phyloP scores from a whole-genome alignment of 2,113 vertebrate species.

The Suricata suricatta region DNA sequence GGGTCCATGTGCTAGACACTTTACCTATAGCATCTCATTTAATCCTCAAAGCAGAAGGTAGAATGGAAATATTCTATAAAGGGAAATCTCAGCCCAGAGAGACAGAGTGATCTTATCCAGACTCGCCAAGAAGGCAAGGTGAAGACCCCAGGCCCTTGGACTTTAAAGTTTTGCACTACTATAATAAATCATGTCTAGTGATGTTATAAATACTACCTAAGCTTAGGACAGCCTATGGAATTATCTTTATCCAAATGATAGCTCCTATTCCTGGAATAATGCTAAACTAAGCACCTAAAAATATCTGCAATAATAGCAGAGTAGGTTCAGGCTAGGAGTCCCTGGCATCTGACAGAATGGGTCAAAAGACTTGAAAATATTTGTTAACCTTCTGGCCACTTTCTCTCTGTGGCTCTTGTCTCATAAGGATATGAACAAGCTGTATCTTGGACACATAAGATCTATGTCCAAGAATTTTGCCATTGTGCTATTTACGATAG shows the following conservation, averaged over 20 bases:
- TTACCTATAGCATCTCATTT: not conserved
- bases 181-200: not conserved
- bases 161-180: not conserved
- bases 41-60: not conserved
- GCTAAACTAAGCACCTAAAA: not conserved
- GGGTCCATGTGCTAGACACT: not conserved
- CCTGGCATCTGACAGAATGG: not conserved
- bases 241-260: not conserved
- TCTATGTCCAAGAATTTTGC: not conserved
- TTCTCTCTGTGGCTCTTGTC: not conserved
- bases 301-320: not conserved
- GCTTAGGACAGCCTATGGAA: not conserved
- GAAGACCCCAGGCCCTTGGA: not conserved
- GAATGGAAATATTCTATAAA: not conserved
- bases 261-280: conserved; percentile 14
- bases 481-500: not conserved
- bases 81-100: not conserved
- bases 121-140: not conserved
- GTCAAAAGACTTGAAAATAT: not conserved
- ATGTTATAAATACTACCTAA: not conserved
- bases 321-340: not conserved
- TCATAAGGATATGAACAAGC: not conserved
- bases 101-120: not conserved
- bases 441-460: not conserved
- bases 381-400: not conserved